Evolutionary conservation across 2,888 invertebrate species (phyloP), one percentile per base, ranked within the genome.

Genomic region (Lapara coniferarum): DNA sequence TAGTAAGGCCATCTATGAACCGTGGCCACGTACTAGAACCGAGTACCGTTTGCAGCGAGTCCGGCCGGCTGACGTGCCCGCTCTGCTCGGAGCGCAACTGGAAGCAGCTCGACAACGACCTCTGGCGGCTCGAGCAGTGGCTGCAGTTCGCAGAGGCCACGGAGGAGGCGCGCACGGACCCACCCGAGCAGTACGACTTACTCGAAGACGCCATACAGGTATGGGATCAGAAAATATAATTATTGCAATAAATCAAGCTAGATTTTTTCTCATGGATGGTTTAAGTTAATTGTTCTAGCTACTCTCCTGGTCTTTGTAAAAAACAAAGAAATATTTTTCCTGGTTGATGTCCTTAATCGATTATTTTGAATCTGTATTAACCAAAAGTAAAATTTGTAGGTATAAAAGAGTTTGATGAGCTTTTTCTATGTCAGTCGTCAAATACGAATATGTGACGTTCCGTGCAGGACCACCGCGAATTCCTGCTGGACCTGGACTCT

Each of bases 61-160:
- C 96, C 72, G 97, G 97, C 56, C 95, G 96, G 67, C 87, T 97
- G 75, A 96, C 97, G n/a, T 98, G 98, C 85, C 98, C 97, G 14
- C 94, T 98, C 71, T 98, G 98, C 85, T 97, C 97, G 63, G 96
- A 96, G 82, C 96, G 97, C 71, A 97, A 97, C 90, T 98, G 98
- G 97, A 96, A 97, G 74, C 98, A 98, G 87, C 94, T 98, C 78
- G 97, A 98, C 86, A 97, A 97, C 83, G 98, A 98, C 87, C 94
- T 98, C 49, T 98, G 98, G 98, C 95, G 98, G 67, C 90, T 98
- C 77, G 98, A 98, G 84, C 97, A 98, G 88, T 98, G 98, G 98
- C 93, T 98, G 73, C 97, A 97, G 87, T 96, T 96, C 78, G 97
- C 98, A 0, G 97, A 98, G 88, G 97, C 96, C 46, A 97, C 96